Conservation (phyloP, 2,888 invertebrate genomes). For the Plagodis dolabraria region DNA sequence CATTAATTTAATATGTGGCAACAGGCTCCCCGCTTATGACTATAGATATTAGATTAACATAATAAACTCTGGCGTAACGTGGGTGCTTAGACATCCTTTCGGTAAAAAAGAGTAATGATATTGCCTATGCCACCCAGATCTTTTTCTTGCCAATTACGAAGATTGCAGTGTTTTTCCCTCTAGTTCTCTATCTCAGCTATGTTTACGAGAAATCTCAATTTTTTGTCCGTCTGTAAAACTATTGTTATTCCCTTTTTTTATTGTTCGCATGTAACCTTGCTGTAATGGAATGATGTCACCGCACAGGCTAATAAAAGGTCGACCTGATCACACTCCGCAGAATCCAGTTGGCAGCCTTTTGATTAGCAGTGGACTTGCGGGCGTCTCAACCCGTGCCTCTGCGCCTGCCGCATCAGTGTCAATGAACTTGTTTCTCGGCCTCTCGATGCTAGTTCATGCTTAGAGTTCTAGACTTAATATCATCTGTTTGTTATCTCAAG, state of each 20-base stretch:
- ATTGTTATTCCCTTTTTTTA: conserved; percentile 17
- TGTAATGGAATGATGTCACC: conserved; percentile 26
- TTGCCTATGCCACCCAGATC: no score
- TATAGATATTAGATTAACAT: no score
- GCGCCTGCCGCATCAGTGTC: conserved; percentile 38
- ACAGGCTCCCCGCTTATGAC: no score
- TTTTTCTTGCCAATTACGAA: no score
- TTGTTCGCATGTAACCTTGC: conserved; percentile 26
- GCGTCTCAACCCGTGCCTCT: conserved; percentile 1
- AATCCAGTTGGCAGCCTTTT: conserved; percentile 23
- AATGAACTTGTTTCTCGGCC: conserved; percentile 50
- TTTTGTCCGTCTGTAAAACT: conserved; percentile 16
- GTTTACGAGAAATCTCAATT: conserved; percentile 12
- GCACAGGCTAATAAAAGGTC: conserved; percentile 23
- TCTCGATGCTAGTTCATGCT: conserved; percentile 30
- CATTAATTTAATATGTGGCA: no score
- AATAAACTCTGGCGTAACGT: no score
- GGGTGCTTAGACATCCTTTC: no score
- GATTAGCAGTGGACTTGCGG: conserved; percentile 2
- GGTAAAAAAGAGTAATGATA: no score
- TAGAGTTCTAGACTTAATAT: conserved; percentile 32
- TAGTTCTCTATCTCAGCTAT: background rate
- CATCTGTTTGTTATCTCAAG: conserved; percentile 6
- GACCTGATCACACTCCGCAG: conserved; percentile 24
- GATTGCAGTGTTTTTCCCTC: no score